Evolutionary conservation across 2,888 invertebrate genomes (phyloP).

Genomic region (Octonoba sinensis): DNA sequence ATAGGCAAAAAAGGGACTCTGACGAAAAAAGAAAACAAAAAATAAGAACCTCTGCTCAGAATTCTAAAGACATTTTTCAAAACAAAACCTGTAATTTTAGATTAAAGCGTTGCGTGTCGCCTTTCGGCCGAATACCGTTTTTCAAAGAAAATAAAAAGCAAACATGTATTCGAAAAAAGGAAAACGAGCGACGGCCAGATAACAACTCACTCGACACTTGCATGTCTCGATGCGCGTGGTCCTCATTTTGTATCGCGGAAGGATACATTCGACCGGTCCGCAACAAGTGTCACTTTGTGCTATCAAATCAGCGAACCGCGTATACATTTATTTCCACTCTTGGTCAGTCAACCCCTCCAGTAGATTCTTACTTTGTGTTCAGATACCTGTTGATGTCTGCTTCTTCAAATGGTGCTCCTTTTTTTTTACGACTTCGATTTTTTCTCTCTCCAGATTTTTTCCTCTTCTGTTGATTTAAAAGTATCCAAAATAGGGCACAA

Average conservation of each 20-base stretch:
- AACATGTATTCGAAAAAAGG: not conserved
- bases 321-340: slow-evolving; percentile 46
- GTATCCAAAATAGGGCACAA: too few relatives aligned
- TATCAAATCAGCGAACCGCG: slow-evolving; percentile 54
- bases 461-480: not conserved
- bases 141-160: slow-evolving; percentile 1
- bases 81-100: not conserved
- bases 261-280: slow-evolving; percentile 43
- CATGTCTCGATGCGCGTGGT: slow-evolving; percentile 17
- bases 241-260: slow-evolving; percentile 36
- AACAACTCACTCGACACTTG: slow-evolving; percentile 28
- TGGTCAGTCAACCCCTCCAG: slow-evolving; percentile 50
- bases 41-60: too few relatives aligned
- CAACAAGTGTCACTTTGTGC: slow-evolving; percentile 62
- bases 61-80: not conserved
- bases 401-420: slow-evolving; percentile 15
- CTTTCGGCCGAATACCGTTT: not conserved
- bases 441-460: slow-evolving; percentile 1
- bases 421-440: slow-evolving; percentile 6
- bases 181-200: not conserved
- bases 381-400: slow-evolving; percentile 12
- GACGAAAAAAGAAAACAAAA: too few relatives aligned
- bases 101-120: not conserved
- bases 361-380: slow-evolving; percentile 17
- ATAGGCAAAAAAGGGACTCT: too few relatives aligned